phyloP scores from a whole-genome alignment of 1,140 invertebrate species.

The Euwallacea similis region DNA sequence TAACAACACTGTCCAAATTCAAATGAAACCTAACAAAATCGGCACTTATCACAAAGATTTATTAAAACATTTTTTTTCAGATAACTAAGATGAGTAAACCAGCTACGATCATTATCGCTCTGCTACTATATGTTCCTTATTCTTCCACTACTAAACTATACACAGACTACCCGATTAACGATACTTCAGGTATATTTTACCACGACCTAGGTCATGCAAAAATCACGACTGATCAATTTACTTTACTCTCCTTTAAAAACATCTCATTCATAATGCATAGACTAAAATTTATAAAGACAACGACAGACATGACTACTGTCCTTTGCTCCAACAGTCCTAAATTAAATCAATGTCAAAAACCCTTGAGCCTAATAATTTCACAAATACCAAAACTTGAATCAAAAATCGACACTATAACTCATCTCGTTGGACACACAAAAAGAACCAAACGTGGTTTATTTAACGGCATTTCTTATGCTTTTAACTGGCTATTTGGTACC shows the following conservation, averaged over 20 bases:
- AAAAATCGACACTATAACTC: constrained; percentile 33
- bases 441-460: constrained; percentile 34
- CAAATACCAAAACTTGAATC: constrained; percentile 29
- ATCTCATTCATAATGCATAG: constrained; percentile 24
- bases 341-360: constrained; percentile 26
- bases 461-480: constrained; percentile 43
- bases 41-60: too few relatives aligned
- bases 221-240: constrained; percentile 33
- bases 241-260: constrained; percentile 20
- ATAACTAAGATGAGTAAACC: neutral
- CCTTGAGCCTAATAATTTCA: constrained; percentile 22
- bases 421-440: constrained; percentile 32
- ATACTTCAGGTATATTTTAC: constrained; percentile 35
- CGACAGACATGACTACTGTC: neutral
- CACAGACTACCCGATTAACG: constrained; percentile 9
- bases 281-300: neutral
- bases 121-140: neutral
- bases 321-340: constrained; percentile 15
- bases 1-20: constrained; percentile 20
- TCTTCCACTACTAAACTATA: too few relatives aligned
- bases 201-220: constrained; percentile 31
- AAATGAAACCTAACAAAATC: too few relatives aligned
- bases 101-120: too few relatives aligned
- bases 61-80: too few relatives aligned
- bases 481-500: constrained; percentile 51